phyloP scores from a whole-genome alignment of 2,888 invertebrate species.

The Philaethria dido region DNA sequence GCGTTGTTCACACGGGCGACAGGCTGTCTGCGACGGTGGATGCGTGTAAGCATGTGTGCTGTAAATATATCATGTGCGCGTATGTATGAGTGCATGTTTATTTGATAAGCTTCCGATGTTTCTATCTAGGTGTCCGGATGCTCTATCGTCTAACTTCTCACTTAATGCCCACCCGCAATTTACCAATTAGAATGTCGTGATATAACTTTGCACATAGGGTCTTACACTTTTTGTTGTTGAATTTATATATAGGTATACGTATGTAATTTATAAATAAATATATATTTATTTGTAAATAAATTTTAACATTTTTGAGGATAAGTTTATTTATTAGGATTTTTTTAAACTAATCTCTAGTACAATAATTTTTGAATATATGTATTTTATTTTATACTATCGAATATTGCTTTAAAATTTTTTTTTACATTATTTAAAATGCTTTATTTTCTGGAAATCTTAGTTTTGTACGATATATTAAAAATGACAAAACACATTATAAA shows the following conservation, averaged over 20 bases:
- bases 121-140: slow-evolving; percentile 73
- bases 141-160: slow-evolving; percentile 71
- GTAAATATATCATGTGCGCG: slow-evolving; percentile 66
- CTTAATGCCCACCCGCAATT: slow-evolving; percentile 67
- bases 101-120: slow-evolving; percentile 81
- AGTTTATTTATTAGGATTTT: neutral
- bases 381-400: neutral
- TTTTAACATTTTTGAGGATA: neutral
- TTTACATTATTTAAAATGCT: neutral
- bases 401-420: neutral
- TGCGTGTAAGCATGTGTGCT: slow-evolving; percentile 66
- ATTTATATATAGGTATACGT: too few relatives aligned
- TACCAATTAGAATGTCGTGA: slow-evolving; percentile 46
- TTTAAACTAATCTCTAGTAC: neutral
- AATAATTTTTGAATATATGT: neutral
- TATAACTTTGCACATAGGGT: neutral
- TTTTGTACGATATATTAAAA: neutral
- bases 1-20: slow-evolving; percentile 80
- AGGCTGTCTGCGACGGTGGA: slow-evolving; percentile 78
- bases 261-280: neutral
- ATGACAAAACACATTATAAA: neutral
- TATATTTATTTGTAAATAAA: too few relatives aligned
- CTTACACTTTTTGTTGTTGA: neutral
- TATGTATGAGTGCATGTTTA: slow-evolving; percentile 75
- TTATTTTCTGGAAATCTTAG: neutral